phyloP scores from a whole-genome alignment of 2,888 invertebrate species.

The Drosophila longiperda region DNA sequence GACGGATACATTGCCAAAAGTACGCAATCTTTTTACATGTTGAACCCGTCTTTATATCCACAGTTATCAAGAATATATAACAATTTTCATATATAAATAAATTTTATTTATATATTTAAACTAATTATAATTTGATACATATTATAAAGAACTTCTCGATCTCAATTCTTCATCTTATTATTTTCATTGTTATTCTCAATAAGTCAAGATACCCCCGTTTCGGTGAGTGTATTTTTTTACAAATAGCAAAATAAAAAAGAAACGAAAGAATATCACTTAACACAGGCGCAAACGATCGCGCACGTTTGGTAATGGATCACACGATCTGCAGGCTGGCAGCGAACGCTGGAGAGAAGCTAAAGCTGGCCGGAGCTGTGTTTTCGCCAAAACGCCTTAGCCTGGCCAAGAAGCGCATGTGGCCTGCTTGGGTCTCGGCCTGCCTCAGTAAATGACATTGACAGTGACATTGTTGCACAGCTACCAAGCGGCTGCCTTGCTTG shows the following conservation, averaged over 20 bases:
- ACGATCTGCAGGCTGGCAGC: slow-evolving; percentile 63
- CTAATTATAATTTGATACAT: neutral
- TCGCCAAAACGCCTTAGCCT: slow-evolving; percentile 13
- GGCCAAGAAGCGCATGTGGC: slow-evolving; percentile 34
- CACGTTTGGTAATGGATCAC: slow-evolving; percentile 82
- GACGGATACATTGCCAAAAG: neutral
- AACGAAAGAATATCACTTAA: slow-evolving; percentile 62
- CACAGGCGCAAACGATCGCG: slow-evolving; percentile 80
- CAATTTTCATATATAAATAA: neutral
- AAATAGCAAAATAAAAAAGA: slow-evolving; percentile 14
- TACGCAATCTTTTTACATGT: neutral
- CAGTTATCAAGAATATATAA: neutral
- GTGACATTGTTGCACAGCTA: slow-evolving; percentile 74
- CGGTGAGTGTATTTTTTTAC: slow-evolving; percentile 32
- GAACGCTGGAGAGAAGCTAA: slow-evolving; percentile 32
- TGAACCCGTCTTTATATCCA: neutral
- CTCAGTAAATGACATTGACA: slow-evolving; percentile 83
- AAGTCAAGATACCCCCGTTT: neutral
- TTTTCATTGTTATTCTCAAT: neutral
- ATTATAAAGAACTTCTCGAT: neutral
- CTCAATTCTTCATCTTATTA: neutral
- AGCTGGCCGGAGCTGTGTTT: slow-evolving; percentile 30
- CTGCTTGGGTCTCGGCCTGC: slow-evolving; percentile 42
- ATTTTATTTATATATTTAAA: neutral
- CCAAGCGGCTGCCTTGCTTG: slow-evolving; percentile 25